Conservation (phyloP, 2,888 invertebrate genomes). For the Eulithis prunata region DNA sequence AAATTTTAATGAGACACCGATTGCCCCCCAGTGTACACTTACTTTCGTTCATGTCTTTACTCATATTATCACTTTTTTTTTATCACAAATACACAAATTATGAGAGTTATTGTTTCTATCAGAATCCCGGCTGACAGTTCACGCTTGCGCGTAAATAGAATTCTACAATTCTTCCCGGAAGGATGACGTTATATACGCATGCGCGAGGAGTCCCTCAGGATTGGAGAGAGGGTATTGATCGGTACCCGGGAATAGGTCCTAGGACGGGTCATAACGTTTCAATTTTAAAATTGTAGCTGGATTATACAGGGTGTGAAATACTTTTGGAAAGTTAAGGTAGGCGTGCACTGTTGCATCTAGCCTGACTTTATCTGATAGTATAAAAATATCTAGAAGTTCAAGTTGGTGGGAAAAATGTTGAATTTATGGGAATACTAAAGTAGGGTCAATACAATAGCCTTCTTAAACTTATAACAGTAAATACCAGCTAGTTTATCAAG, state of each 20-base stretch:
- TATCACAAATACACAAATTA: constrained; percentile 26
- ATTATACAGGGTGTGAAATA: constrained; percentile 29
- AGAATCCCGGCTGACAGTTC: constrained; percentile 43
- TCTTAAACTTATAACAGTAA: too few species aligned
- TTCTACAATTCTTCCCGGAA: constrained; percentile 17
- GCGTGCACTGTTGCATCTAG: too few species aligned
- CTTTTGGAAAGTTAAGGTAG: too few species aligned
- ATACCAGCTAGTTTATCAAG: too few species aligned
- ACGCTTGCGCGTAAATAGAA: constrained; percentile 38
- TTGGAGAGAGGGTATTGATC: constrained; percentile 71
- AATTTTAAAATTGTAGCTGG: constrained; percentile 17
- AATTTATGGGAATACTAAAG: too few species aligned
- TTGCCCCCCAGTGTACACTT: constrained; percentile 42
- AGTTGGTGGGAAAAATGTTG: too few species aligned
- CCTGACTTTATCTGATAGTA: too few species aligned
- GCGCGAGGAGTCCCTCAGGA: constrained; percentile 46
- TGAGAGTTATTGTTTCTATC: constrained; percentile 50
- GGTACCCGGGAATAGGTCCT: constrained; percentile 49
- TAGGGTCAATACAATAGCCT: too few species aligned
- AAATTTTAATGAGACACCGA: too few species aligned
- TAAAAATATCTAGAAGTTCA: too few species aligned
- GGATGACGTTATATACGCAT: constrained; percentile 61
- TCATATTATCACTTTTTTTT: constrained; percentile 56
- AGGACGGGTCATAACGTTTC: constrained; percentile 21
- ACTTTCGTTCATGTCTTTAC: constrained; percentile 69